A percentile compares a stretch with the other conserved stretches of the same genome.
These are phyloP conservation scores for Euzetes globulus DNA, from an alignment of 2,888 invertebrate genomes.

Conservation along the genomic window DNA sequence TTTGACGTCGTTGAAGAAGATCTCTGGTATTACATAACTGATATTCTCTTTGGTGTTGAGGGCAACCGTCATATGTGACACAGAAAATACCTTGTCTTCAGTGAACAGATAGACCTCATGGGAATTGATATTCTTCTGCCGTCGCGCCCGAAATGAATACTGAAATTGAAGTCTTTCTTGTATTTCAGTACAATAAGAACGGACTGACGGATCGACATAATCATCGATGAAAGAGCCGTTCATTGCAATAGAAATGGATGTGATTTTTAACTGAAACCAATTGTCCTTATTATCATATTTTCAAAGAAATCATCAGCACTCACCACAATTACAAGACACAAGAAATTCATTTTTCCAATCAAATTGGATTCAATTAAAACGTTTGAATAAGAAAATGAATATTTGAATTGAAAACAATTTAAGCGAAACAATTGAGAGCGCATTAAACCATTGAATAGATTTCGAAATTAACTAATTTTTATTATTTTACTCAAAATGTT, in stretches of 20 bases:
- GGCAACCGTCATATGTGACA: background rate
- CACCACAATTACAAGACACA: background rate
- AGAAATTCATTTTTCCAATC: background rate
- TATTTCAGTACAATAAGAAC: background rate
- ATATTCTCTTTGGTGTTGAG: background rate
- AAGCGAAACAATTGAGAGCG: background rate
- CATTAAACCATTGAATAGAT: background rate
- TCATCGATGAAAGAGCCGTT: background rate
- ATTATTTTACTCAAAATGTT: background rate
- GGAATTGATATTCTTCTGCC: background rate
- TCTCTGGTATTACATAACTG: background rate
- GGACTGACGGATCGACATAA: background rate
- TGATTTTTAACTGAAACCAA: background rate
- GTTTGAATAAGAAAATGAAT: background rate
- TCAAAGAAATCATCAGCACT: background rate
- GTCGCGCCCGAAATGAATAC: background rate
- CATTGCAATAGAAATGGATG: background rate
- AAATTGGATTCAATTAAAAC: background rate
- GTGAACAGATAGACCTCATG: background rate
- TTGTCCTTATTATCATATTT: no score
- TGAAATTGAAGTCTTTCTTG: background rate
- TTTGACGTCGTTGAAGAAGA: background rate
- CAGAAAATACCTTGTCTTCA: background rate
- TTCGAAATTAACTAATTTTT: background rate
- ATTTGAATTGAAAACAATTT: background rate